Percentiles rank a stretch among this genome's conserved stretches.
Evolutionary conservation across 2,113 vertebrate species (phyloP).

Genomic region (Burhinus oedicnemus): DNA sequence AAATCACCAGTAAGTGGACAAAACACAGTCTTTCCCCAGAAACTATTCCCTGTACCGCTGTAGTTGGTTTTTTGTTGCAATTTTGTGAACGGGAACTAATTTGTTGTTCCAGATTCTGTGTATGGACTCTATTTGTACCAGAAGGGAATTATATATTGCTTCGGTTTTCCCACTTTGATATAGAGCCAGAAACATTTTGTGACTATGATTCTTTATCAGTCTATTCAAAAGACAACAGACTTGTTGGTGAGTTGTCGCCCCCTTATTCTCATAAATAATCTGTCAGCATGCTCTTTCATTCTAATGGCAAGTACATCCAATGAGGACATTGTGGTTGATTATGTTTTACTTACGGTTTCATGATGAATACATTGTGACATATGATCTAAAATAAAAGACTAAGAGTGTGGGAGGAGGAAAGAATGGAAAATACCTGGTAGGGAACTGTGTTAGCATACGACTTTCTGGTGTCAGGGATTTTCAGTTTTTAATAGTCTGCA

Average conservation of each 20-base stretch:
- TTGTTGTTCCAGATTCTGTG: slow-evolving; percentile 72
- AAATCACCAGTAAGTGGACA: slow-evolving; percentile 80
- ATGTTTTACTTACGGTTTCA: neutral
- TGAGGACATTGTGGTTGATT: neutral
- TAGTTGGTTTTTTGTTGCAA: neutral
- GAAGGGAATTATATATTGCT: slow-evolving; percentile 72
- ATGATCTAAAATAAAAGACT: neutral
- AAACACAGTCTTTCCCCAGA: neutral
- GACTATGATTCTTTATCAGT: slow-evolving; percentile 77
- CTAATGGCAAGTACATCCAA: neutral
- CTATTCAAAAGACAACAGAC: slow-evolving; percentile 58
- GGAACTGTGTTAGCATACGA: neutral
- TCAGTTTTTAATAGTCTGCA: neutral
- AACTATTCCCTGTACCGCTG: neutral
- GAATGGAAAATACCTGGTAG: neutral
- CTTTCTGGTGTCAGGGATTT: neutral
- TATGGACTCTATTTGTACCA: slow-evolving; percentile 78
- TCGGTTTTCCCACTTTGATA: slow-evolving; percentile 75
- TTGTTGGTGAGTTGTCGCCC: slow-evolving; percentile 75
- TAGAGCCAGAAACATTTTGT: slow-evolving; percentile 77
- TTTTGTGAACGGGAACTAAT: neutral
- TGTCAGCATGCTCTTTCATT: neutral
- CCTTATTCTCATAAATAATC: neutral
- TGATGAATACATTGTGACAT: neutral
- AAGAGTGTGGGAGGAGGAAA: neutral